A percentile compares a stretch with the other conserved stretches of the same genome.
phyloP scores from a whole-genome alignment of 2,797 vertebrate species.

The Sphenodon punctatus region DNA sequence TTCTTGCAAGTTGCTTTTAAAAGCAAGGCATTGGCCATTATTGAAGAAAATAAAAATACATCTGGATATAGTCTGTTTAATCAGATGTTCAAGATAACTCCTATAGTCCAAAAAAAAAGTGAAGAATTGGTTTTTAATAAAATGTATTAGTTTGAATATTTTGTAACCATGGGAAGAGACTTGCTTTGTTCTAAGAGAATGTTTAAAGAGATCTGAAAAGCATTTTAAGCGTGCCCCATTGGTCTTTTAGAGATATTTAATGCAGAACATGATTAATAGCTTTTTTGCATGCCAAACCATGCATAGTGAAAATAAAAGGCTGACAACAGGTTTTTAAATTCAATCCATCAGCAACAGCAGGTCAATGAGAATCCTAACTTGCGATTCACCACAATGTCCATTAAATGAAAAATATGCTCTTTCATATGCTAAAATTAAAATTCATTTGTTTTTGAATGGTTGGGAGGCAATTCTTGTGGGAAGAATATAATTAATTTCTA shows the following conservation, averaged over 20 bases:
- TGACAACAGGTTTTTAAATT: slow-evolving; percentile 2
- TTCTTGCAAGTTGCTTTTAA: not conserved
- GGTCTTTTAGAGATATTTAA: slow-evolving; percentile 47
- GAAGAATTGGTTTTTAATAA: slow-evolving; percentile 14
- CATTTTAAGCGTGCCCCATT: slow-evolving; percentile 42
- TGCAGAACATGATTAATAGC: slow-evolving; percentile 12
- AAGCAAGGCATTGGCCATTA: not conserved
- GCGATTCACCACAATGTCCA: not conserved
- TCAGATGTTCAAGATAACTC: slow-evolving; percentile 22
- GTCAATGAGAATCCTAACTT: not conserved
- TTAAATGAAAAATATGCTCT: not conserved
- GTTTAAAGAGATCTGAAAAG: not conserved
- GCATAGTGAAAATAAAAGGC: slow-evolving; percentile 14
- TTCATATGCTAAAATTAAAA: not conserved
- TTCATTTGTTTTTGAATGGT: not conserved
- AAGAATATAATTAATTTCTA: not conserved
- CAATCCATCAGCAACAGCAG: not conserved
- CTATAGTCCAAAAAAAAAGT: slow-evolving; percentile 21
- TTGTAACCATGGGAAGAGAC: too few species aligned
- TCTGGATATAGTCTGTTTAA: not conserved
- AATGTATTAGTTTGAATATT: not conserved
- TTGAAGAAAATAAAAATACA: not conserved
- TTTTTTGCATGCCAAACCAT: slow-evolving; percentile 35
- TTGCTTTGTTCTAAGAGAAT: slow-evolving; percentile 19
- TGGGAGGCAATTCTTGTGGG: not conserved